Conservation (phyloP, 2,113 vertebrate genomes). For the Trogon surrucura region DNA sequence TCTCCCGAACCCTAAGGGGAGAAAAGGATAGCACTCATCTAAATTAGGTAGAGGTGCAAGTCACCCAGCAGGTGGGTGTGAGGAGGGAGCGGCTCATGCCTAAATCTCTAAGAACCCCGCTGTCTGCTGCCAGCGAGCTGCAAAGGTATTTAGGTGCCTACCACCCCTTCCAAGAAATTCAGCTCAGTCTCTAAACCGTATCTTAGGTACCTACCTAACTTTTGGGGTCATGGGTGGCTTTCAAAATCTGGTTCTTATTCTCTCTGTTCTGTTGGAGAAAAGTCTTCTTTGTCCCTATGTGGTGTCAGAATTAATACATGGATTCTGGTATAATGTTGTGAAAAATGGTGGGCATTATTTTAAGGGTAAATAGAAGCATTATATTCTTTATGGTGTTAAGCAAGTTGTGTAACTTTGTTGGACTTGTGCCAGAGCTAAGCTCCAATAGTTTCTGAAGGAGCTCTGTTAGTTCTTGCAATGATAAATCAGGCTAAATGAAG, state of each 20-base stretch:
- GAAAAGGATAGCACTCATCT: not conserved
- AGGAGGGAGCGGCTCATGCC: slow-evolving; percentile 7
- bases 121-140: slow-evolving; percentile 1
- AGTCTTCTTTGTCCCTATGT: not conserved
- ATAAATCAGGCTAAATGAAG: slow-evolving; percentile 53
- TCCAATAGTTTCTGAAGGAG: slow-evolving; percentile 17
- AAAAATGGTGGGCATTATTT: not conserved
- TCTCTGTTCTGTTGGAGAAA: not conserved
- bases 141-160: not conserved
- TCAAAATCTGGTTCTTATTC: not conserved
- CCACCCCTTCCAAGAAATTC: not conserved
- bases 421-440: not conserved
- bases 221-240: not conserved
- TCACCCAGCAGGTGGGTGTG: slow-evolving; percentile 23
- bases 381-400: not conserved
- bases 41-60: slow-evolving; percentile 35
- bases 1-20: not conserved
- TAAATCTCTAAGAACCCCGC: not conserved
- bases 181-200: not conserved
- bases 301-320: not conserved
- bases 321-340: not conserved
- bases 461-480: slow-evolving; percentile 48
- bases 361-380: not conserved
- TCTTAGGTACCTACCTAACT: not conserved
- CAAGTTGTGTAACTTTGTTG: not conserved